Conservation (phyloP, 1,140 invertebrate species). For the Drosophila ogumai region DNA sequence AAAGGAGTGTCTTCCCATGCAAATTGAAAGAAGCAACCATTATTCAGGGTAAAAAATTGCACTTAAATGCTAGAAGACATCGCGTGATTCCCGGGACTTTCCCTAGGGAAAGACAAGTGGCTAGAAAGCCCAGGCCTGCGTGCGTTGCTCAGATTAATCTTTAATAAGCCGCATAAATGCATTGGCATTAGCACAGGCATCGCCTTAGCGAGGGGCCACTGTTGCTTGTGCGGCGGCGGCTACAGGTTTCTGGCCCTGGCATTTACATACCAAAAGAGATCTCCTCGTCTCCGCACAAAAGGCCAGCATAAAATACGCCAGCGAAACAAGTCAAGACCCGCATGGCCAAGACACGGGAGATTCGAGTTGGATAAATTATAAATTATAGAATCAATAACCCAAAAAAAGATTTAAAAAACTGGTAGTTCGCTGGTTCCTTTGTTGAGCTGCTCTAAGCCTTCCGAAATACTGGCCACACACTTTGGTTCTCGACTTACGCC, state of each 20-base stretch:
- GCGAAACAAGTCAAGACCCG: conserved; percentile 32
- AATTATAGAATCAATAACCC: conserved; percentile 13
- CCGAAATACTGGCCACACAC: conserved; percentile 7
- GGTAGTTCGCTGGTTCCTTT: conserved; percentile 3
- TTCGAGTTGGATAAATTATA: not conserved
- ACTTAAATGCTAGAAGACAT: conserved; percentile 22
- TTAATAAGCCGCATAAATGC: conserved; percentile 49
- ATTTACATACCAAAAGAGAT: conserved; percentile 55
- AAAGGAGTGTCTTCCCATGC: conserved; percentile 20
- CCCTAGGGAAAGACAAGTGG: conserved; percentile 60
- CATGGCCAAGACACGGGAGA: conserved; percentile 4
- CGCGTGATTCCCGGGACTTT: conserved; percentile 53
- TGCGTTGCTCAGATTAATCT: conserved; percentile 34
- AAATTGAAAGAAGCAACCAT: conserved; percentile 17
- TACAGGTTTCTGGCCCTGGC: conserved; percentile 24
- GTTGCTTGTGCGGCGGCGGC: not conserved
- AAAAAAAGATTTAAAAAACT: conserved; percentile 9
- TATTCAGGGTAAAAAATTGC: not conserved
- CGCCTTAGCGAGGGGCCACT: conserved; percentile 14
- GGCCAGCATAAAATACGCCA: conserved; percentile 3
- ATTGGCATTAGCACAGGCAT: conserved; percentile 13
- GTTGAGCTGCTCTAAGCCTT: conserved; percentile 14
- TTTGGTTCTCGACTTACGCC: conserved; percentile 36
- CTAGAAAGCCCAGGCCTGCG: conserved; percentile 39
- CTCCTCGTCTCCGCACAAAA: conserved; percentile 36